Evolutionary conservation across 2,797 vertebrate genomes (phyloP).

Genomic region (Paguma larvata): DNA sequence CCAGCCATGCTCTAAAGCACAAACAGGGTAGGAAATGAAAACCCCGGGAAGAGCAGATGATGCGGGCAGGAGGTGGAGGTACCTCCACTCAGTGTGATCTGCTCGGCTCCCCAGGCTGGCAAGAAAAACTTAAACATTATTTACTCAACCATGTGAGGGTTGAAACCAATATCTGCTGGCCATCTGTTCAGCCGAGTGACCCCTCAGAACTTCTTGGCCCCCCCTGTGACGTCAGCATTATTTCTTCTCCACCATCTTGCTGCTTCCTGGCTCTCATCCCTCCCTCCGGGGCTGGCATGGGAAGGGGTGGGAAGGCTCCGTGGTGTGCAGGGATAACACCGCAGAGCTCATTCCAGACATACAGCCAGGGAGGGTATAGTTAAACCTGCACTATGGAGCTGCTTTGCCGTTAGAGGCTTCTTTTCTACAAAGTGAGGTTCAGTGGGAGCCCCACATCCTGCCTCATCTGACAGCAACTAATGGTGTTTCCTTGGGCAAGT

Average conservation of each 20-base stretch:
- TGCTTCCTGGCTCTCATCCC: background rate
- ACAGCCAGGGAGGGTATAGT: background rate
- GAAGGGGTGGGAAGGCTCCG: background rate
- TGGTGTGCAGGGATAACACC: background rate
- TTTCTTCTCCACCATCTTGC: conserved; percentile 80
- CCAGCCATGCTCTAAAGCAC: conserved; percentile 89
- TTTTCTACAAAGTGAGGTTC: background rate
- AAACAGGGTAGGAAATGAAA: conserved; percentile 92
- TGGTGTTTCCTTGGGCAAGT: background rate
- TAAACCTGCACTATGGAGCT: background rate
- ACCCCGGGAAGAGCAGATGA: conserved; percentile 90
- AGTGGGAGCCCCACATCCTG: background rate
- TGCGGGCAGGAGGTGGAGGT: conserved; percentile 87
- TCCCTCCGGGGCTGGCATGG: fast-evolving
- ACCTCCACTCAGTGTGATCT: conserved; percentile 85
- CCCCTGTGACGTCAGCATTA: conserved; percentile 81
- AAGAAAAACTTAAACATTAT: conserved; percentile 88
- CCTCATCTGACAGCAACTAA: background rate
- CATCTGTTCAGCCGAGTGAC: conserved; percentile 91
- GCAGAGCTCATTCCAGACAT: fast-evolving
- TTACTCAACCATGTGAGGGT: conserved; percentile 88
- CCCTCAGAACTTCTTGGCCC: conserved; percentile 80
- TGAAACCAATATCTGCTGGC: conserved; percentile 87
- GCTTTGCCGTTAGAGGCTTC: background rate
- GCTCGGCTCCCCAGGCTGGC: conserved; percentile 89